Conservation (phyloP, 1,140 invertebrate species). For the Geopemphigus sp. region DNA sequence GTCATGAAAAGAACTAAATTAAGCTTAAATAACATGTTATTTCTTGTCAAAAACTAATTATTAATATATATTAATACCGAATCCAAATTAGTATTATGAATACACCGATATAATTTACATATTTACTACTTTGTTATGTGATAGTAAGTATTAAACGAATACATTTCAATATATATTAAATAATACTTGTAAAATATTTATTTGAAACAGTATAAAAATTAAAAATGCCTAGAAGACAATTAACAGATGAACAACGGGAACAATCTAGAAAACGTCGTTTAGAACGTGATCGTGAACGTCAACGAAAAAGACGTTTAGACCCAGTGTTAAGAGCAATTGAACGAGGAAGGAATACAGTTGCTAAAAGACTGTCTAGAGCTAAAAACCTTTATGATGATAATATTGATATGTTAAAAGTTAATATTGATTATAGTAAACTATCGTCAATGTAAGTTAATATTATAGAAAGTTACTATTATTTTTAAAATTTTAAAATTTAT, state of each 20-base stretch:
- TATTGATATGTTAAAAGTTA: not conserved
- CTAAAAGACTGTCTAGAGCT: slow-evolving; percentile 40
- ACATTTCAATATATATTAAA: not conserved
- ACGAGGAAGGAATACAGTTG: slow-evolving; percentile 31
- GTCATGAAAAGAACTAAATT: not conserved
- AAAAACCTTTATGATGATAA: not conserved
- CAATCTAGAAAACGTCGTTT: slow-evolving; percentile 36
- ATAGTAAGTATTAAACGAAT: slow-evolving; percentile 26
- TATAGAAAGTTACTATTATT: not conserved
- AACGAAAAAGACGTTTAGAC: slow-evolving; percentile 27
- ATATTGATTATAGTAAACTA: not conserved
- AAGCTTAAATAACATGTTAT: not conserved
- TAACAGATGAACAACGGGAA: slow-evolving; percentile 32
- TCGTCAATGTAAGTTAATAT: slow-evolving; percentile 2
- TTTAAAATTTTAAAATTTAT: not conserved
- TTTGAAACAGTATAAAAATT: slow-evolving; percentile 4
- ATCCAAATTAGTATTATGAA: not conserved
- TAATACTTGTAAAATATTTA: not conserved
- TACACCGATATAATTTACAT: not conserved
- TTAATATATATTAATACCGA: not conserved
- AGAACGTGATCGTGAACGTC: slow-evolving; percentile 39
- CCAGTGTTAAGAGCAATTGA: slow-evolving; percentile 35
- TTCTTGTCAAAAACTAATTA: not conserved
- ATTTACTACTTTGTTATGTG: slow-evolving; percentile 5
- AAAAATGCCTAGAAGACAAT: slow-evolving; percentile 30